Percentiles rank a stretch among this genome's conserved stretches.
Conservation (phyloP, 2,888 invertebrate genomes). For the Eupelmus urozonus region DNA sequence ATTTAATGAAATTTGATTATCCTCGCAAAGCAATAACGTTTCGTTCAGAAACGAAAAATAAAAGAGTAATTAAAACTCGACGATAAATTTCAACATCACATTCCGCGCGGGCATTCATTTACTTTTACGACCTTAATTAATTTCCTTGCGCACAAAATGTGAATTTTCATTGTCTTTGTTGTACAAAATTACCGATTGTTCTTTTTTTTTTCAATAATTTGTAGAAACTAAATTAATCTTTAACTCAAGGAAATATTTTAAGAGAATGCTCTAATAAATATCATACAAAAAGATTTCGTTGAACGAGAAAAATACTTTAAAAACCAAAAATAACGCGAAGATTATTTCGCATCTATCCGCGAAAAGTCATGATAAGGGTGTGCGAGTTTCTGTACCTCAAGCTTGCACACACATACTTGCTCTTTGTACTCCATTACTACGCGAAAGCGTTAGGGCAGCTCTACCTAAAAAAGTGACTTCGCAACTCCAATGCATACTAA, state of each 20-base stretch:
- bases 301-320: background rate
- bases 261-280: too few species aligned
- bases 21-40: conserved; percentile 9
- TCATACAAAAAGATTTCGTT: too few species aligned
- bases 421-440: conserved; percentile 68
- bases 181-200: background rate
- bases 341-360: background rate
- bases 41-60: background rate
- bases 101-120: conserved; percentile 32
- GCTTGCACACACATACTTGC: conserved; percentile 31
- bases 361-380: background rate
- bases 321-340: too few species aligned
- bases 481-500: conserved; percentile 77
- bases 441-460: conserved; percentile 63
- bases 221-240: background rate
- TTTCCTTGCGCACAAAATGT: conserved; percentile 12
- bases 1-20: conserved; percentile 35
- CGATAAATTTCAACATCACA: conserved; percentile 40
- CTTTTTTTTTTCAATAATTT: background rate
- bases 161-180: conserved; percentile 6
- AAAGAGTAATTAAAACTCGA: conserved; percentile 25
- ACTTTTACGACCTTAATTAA: conserved; percentile 43
- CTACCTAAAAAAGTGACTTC: conserved; percentile 74
- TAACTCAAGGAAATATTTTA: background rate
- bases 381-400: conserved; percentile 2